Evolutionary conservation across 2,888 invertebrate species (phyloP).

Genomic region (Amiota communis): DNA sequence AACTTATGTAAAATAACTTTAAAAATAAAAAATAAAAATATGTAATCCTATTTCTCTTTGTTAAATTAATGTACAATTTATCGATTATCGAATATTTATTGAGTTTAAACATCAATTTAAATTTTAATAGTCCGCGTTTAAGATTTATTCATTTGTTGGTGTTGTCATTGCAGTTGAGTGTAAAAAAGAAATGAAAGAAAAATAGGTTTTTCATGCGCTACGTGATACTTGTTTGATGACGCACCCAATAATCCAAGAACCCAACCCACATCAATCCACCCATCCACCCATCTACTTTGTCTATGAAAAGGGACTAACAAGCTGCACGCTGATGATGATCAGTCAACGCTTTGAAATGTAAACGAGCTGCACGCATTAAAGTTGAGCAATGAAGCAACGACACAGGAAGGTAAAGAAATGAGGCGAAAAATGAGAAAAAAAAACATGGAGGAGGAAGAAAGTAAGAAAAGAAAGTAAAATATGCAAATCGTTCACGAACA

Average conservation of each 20-base stretch:
- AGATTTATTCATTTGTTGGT: neutral
- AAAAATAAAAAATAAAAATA: too few species aligned
- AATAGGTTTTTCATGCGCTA: neutral
- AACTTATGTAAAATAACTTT: too few species aligned
- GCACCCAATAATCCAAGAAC: too few species aligned
- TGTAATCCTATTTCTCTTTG: too few species aligned
- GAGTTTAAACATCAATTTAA: too few species aligned
- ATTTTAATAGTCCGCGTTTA: too few species aligned
- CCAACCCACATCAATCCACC: neutral
- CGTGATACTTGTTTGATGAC: slow-evolving; percentile 1
- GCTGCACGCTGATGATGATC: slow-evolving; percentile 20
- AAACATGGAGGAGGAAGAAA: too few species aligned
- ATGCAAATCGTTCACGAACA: slow-evolving; percentile 26
- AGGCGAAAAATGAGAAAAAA: neutral
- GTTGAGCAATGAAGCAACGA: slow-evolving; percentile 1
- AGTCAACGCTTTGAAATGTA: slow-evolving; percentile 26
- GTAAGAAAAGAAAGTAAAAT: slow-evolving; percentile 1
- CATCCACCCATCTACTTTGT: neutral
- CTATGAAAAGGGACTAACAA: slow-evolving; percentile 26
- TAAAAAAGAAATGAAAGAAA: neutral
- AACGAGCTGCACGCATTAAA: slow-evolving; percentile 24
- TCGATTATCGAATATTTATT: too few species aligned
- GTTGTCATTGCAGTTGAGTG: neutral
- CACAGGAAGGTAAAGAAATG: neutral
- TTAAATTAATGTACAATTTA: too few species aligned